Evolutionary conservation across 2,888 invertebrate species (phyloP), one percentile per base, ranked within the genome.

Genomic region (Elmis aenea): DNA sequence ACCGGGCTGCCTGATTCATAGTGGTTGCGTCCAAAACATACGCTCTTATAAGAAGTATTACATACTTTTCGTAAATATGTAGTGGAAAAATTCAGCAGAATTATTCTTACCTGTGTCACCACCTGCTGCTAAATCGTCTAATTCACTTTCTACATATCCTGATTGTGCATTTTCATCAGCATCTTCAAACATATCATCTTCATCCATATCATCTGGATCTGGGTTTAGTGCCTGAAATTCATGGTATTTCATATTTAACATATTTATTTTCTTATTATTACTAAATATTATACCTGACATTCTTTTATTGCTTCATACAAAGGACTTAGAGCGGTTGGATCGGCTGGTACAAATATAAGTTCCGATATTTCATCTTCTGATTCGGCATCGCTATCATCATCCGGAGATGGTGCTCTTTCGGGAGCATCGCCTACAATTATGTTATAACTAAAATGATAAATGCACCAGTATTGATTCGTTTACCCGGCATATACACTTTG

Each of bases 271-370:
- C 20, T 6, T 20, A n/a, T n/a, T 20, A 20, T 24, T n/a, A 5
- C 25, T 8, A 5, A 5, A n/a, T 5, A 9, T 8, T 5, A 39
- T 38, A 62, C 76, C 66, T 89, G 88, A 57, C 89, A 88, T 24
- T 80, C 75, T 45, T 75, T 79, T 74, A 90, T 79, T 4, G 85
- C 79, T 56, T 79, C 73, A 62, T 83, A 90, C 72, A 89, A 80
- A 6, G 70, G 66, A 41, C 79, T 76, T 48, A 89, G 72, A 33
- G 71, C 68, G 37, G 71, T 71, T 30, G 68, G 66, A 59, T 85
- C 77, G 30, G 74, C 73, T 1, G 87, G 87, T 11, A 82, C 75
- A 53, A 87, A 76, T 65, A 83, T 72, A 55, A 87, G 71, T 63
- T 87, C 85, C 8, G 83, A 83, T 36, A 80, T 72, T 32, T 75